Evolutionary conservation across 2,113 vertebrate species (phyloP).

Genomic region (Perca schrenkii): DNA sequence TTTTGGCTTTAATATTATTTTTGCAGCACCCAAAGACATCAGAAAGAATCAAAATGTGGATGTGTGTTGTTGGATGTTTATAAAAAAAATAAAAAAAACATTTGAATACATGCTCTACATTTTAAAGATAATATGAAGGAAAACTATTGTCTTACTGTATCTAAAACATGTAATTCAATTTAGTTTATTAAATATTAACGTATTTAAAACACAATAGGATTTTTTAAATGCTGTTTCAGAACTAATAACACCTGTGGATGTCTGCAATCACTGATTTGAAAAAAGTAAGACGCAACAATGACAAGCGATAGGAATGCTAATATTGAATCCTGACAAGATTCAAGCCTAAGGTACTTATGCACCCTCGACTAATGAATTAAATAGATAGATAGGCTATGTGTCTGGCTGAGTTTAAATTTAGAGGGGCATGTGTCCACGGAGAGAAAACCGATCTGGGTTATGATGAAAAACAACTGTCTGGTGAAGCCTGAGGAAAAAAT

Average conservation of each 20-base stretch:
- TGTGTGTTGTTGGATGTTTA: too few species aligned
- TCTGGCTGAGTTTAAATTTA: constrained; percentile 41
- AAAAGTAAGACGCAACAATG: background rate
- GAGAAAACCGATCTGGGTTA: constrained; percentile 46
- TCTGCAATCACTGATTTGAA: background rate
- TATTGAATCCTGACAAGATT: constrained; percentile 39
- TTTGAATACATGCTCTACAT: background rate
- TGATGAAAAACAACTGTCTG: constrained; percentile 58
- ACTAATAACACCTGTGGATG: background rate
- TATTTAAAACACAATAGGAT: background rate
- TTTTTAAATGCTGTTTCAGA: background rate
- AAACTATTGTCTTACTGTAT: too few species aligned
- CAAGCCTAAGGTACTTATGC: constrained; percentile 30
- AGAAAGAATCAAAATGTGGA: background rate
- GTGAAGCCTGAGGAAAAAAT: constrained; percentile 40
- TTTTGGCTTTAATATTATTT: background rate
- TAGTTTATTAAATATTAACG: background rate
- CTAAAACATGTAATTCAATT: too few species aligned
- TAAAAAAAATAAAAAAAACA: too few species aligned
- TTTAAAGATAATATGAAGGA: background rate
- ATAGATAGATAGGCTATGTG: constrained; percentile 33
- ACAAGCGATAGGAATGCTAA: constrained; percentile 20
- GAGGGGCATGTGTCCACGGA: constrained; percentile 31
- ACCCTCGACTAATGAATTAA: constrained; percentile 42
- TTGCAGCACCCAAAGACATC: background rate